Base-by-base conservation (phyloP, 2,888 invertebrate species). In the Gastracanthus pulcherrimus region DNA sequence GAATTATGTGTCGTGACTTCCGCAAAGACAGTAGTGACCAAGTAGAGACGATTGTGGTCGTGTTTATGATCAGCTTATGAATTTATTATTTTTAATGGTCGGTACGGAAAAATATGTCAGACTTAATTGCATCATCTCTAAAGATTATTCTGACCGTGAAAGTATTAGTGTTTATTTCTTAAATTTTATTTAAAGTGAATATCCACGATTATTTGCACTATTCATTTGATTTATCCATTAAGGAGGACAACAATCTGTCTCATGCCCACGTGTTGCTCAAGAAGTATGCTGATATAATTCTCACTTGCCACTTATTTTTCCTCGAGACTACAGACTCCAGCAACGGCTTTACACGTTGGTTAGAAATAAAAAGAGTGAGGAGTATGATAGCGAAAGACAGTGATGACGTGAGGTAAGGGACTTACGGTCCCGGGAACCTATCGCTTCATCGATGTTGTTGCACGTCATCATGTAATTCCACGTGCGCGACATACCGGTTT, bases 401-500 rank as follows among this genome's bases (percentile, higher is more conserved):
- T n/a, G n/a, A n/a, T n/a, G n/a, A n/a, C n/a, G 31, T 9, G 34
- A 76, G n/a, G 55, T 5, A 29, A 41, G 62, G 75, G 66, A 75
- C 31, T 29, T 80, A 80, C 75, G 69, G 80, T 75, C 75, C 58
- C 9, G 29, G 55, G n/a, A 16, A 71, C 41, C 72, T 67, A 80
- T 80, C 75, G 75, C 80, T 80, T 80, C 80, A 75, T 80, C 80
- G 75, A 80, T 76, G 71, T 76, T 71, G 76, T 5, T 70, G 69
- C 3, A 51, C 70, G 69, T 70, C 70, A 23, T 29, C 66, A n/a
- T n/a, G 38, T 55, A 58, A 66, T 66, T 72, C 72, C 66, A 16
- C 26, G n/a, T n/a, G 41, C 45, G 58, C 45, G 70, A 80, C 70
- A 60, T 70, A 80, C 80, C 75, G 75, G 80, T 75, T 80, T 51